Percentiles rank a stretch among this genome's conserved stretches.
phyloP scores from a whole-genome alignment of 2,888 invertebrate species.

The Eupithecia insigniata region DNA sequence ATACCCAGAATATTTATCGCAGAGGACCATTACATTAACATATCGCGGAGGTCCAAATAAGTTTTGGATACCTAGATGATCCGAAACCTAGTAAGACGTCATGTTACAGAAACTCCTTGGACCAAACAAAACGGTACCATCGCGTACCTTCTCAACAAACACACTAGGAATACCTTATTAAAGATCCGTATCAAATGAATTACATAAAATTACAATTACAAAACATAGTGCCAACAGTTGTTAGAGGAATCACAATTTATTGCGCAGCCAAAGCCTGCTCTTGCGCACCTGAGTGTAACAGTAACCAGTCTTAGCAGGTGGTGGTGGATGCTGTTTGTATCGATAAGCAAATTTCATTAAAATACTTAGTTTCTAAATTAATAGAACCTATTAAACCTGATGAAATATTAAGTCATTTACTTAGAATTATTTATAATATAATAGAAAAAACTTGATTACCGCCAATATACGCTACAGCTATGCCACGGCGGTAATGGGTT shows the following conservation, averaged over 20 bases:
- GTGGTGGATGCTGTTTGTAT: not conserved
- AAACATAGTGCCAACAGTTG: slow-evolving; percentile 30
- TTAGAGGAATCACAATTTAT: slow-evolving; percentile 56
- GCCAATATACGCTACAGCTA: not conserved
- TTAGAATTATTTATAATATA: not conserved
- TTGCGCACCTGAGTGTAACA: slow-evolving; percentile 52
- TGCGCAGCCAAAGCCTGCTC: slow-evolving; percentile 40
- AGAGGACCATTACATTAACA: not conserved
- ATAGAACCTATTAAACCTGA: slow-evolving; percentile 2
- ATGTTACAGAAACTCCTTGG: not conserved
- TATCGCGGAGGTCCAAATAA: not conserved
- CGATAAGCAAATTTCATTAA: slow-evolving; percentile 2
- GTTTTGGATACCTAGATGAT: not conserved
- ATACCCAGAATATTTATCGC: no score
- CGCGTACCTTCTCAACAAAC: slow-evolving; percentile 18
- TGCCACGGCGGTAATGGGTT: not conserved
- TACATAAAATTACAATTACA: slow-evolving; percentile 37
- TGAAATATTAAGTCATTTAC: not conserved
- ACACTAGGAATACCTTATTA: slow-evolving; percentile 23
- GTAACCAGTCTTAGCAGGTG: slow-evolving; percentile 38
- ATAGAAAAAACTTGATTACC: not conserved
- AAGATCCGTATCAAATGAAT: slow-evolving; percentile 38
- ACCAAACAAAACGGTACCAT: slow-evolving; percentile 7
- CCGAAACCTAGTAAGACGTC: not conserved
- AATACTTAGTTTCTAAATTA: not conserved